Evolutionary conservation across 2,797 vertebrate species (phyloP), one percentile per base, ranked within the genome.

Genomic region (Neostethus bicornis): DNA sequence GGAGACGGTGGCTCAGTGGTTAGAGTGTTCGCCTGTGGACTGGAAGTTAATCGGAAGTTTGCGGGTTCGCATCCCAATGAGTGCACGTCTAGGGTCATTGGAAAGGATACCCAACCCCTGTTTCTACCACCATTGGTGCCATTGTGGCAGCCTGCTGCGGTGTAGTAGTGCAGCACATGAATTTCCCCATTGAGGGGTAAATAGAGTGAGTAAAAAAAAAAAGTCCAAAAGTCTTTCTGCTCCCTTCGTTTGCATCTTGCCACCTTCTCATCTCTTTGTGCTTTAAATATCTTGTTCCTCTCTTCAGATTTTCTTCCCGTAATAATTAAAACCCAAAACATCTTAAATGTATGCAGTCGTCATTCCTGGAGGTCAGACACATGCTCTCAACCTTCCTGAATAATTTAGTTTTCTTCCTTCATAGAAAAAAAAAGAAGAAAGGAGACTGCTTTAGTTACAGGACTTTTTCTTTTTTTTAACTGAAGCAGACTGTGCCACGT

Each of bases 351-450:
- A 77, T 66, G 64, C 62, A 43, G 65, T 61, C 53, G 38, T 66
- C 77, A 73, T 80, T 64, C 59, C 63, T 37, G 32, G 73, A 60
- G 39, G 32, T 58, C 26, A 53, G 46, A 69, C 48, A 54, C 48
- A 48, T 24, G 43, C 45, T 66, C 24, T 6, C 34, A 58, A 41
- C 24, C 6, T 34, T 43, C 37, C 42, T 66, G 47, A 58, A 60
- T 80, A 61, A 57, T 72, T 63, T 70, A 21, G 51, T 63, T 57
- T 75, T 70, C 70, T 88, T 60, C 85, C 88, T 91, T 92, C 90
- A 92, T 88, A 91, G 90, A 88, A 12, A 59, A 81, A 85, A 81
- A 13, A 67, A 26, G 21, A 24, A 39, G 51, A 37, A 39, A 62
- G 48, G 32, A 57, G n/a, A n/a, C 41, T 51, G 46, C 32, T 70